Percentiles rank a stretch among this genome's conserved stretches.
Evolutionary conservation across 2,113 vertebrate genomes (phyloP).

Genomic region (Gobiocypris rarus): DNA sequence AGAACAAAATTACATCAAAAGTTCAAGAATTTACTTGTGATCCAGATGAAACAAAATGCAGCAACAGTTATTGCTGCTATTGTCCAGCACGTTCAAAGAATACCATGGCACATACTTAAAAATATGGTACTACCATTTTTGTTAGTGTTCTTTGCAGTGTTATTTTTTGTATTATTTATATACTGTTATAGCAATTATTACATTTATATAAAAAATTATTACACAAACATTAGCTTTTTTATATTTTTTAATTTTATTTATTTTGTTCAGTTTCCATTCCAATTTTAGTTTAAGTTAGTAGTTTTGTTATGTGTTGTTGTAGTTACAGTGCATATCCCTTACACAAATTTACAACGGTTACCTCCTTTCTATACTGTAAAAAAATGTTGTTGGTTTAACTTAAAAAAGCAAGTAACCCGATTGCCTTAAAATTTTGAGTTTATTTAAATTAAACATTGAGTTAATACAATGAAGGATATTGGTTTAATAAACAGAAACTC

Average conservation of each 20-base stretch:
- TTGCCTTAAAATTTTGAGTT: too few relatives aligned
- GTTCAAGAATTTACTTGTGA: neutral
- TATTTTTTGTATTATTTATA: neutral
- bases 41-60: neutral
- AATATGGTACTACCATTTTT: neutral
- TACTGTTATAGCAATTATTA: neutral
- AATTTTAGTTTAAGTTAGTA: neutral
- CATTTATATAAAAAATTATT: too few relatives aligned
- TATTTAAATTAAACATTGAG: too few relatives aligned
- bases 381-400: too few relatives aligned
- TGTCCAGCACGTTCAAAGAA: neutral
- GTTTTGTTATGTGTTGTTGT: too few relatives aligned
- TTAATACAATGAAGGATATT: too few relatives aligned
- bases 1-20: constrained; percentile 11
- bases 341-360: neutral
- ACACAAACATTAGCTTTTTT: neutral
- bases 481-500: too few relatives aligned
- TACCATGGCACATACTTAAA: neutral
- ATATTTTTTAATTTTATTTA: too few relatives aligned
- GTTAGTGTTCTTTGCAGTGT: neutral
- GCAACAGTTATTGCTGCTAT: neutral
- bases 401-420: too few relatives aligned
- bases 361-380: too few relatives aligned
- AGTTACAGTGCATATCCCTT: too few relatives aligned
- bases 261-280: neutral